These are phyloP conservation scores for Thereva unica DNA, from an alignment of 2,888 invertebrate species.

Conservation along the genomic window DNA sequence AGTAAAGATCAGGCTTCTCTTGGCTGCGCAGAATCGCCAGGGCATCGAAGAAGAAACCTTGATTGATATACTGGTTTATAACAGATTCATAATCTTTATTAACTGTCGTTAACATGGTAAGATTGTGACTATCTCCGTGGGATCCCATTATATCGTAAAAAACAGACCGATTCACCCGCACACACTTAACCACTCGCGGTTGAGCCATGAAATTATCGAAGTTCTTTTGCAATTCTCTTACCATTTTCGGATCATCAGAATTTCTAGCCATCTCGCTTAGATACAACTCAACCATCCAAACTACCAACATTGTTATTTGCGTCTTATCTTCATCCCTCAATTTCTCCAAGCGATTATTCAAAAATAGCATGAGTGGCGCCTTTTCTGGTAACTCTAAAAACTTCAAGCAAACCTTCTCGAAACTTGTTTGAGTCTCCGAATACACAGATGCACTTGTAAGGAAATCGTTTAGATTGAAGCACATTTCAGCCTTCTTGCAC, in stretches of 20 bases:
- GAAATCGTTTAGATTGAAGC: slow-evolving; percentile 78
- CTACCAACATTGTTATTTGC: slow-evolving; percentile 87
- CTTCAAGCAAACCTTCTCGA: slow-evolving; percentile 92
- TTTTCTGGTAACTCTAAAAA: slow-evolving; percentile 82
- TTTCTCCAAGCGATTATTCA: slow-evolving; percentile 79
- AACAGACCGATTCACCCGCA: slow-evolving; percentile 78
- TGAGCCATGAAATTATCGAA: slow-evolving; percentile 77
- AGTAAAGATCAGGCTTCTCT: slow-evolving; percentile 79
- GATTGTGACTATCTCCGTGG: slow-evolving; percentile 91
- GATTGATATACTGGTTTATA: slow-evolving; percentile 85
- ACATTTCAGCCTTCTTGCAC: slow-evolving; percentile 84
- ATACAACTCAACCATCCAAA: slow-evolving; percentile 94
- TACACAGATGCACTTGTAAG: slow-evolving; percentile 84
- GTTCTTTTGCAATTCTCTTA: slow-evolving; percentile 69
- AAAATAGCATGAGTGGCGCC: slow-evolving; percentile 83
- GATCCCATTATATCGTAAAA: slow-evolving; percentile 91
- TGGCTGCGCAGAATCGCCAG: slow-evolving; percentile 73
- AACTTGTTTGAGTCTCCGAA: slow-evolving; percentile 87
- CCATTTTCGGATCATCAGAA: slow-evolving; percentile 52
- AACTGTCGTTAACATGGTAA: slow-evolving; percentile 83
- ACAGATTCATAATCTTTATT: slow-evolving; percentile 88
- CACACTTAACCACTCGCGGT: slow-evolving; percentile 75
- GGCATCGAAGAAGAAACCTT: slow-evolving; percentile 74
- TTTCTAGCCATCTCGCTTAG: slow-evolving; percentile 78
- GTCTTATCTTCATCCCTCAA: slow-evolving; percentile 76